Percentiles rank a stretch among this genome's conserved stretches.
Conservation (phyloP, 2,888 invertebrate genomes). For the Lithophane ornitopus region DNA sequence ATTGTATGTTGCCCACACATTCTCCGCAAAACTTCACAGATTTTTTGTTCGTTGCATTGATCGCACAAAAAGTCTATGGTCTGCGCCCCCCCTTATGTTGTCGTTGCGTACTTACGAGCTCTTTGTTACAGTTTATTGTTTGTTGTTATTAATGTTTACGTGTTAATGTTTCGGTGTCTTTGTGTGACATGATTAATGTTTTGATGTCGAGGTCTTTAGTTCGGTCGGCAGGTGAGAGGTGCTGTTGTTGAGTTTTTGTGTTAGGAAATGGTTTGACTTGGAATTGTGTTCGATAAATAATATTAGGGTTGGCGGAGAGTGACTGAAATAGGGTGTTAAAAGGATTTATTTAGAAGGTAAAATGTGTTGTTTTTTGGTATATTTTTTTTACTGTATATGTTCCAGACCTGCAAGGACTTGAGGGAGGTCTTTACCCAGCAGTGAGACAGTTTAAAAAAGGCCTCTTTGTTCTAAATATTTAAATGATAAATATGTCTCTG, state of each 20-base stretch:
- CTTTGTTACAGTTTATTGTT: constrained; percentile 37
- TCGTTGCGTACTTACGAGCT: constrained; percentile 3
- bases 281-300: background rate
- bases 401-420: background rate
- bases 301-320: background rate
- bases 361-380: background rate
- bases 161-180: constrained; percentile 31
- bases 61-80: background rate
- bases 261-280: background rate
- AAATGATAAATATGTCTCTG: background rate
- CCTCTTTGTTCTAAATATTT: background rate
- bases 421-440: no score
- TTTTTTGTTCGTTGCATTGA: background rate
- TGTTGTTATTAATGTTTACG: constrained; percentile 24
- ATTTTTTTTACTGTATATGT: background rate
- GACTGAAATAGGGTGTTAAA: no score
- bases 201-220: constrained; percentile 3
- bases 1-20: background rate
- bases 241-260: background rate
- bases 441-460: background rate
- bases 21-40: background rate
- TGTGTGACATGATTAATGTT: constrained; percentile 33
- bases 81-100: background rate
- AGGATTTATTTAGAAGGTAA: background rate
- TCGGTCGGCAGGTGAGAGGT: constrained; percentile 3